A percentile compares a stretch with the other conserved stretches of the same genome.
phyloP scores from a whole-genome alignment of 2,888 invertebrate species.

The Cacoxenus indagator region DNA sequence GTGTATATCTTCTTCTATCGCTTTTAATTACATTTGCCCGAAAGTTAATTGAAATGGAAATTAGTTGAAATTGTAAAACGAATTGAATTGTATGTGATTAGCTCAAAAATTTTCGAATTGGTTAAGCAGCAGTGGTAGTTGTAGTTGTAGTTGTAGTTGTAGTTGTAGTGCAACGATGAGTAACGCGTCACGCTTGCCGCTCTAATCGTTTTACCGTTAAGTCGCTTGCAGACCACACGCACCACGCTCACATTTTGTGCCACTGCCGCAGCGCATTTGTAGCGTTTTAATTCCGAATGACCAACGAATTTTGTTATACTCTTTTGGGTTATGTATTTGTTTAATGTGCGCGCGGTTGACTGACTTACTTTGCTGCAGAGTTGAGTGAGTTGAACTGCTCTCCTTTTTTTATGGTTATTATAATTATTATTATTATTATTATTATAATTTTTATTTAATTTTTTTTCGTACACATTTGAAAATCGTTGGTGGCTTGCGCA shows the following conservation, averaged over 20 bases:
- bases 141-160: constrained; percentile 10
- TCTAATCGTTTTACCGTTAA: not conserved
- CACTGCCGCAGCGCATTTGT: constrained; percentile 36
- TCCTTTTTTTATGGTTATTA: too few species aligned
- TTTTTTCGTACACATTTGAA: too few species aligned
- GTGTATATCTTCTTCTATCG: constrained; percentile 23
- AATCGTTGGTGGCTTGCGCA: too few species aligned
- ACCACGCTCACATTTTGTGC: not conserved
- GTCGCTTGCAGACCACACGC: not conserved
- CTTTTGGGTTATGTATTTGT: constrained; percentile 29
- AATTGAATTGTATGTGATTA: constrained; percentile 69
- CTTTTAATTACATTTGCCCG: constrained; percentile 67
- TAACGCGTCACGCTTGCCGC: too few species aligned
- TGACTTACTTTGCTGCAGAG: not conserved
- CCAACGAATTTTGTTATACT: constrained; percentile 32
- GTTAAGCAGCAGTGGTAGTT: constrained; percentile 46
- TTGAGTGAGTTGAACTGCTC: not conserved
- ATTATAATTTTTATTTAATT: constrained; percentile 25
- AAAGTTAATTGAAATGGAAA: constrained; percentile 70
- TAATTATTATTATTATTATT: too few species aligned
- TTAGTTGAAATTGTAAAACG: constrained; percentile 69
- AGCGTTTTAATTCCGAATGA: constrained; percentile 28
- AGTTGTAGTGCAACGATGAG: not conserved
- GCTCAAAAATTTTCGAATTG: constrained; percentile 63
- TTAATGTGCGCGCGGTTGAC: constrained; percentile 10